Percentiles rank a stretch among this genome's conserved stretches.
Conservation (phyloP, 2,888 invertebrate genomes). For the Polyommatus icarus region DNA sequence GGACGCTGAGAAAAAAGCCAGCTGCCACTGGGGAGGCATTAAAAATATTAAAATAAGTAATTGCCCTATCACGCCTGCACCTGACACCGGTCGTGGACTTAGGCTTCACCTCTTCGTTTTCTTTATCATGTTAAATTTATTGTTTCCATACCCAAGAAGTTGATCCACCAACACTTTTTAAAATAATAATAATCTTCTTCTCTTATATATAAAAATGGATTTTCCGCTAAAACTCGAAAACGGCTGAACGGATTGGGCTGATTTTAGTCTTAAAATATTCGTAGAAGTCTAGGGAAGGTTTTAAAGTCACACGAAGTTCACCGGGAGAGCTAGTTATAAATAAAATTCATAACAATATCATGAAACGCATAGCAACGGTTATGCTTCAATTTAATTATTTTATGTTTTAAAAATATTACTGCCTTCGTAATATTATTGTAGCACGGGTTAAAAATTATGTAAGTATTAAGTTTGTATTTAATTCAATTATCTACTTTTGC, state of each 20-base stretch:
- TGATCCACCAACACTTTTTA: neutral
- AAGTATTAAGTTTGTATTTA: neutral
- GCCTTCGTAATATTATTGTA: neutral
- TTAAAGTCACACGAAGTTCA: too few species aligned
- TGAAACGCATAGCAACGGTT: neutral
- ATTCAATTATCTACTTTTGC: neutral
- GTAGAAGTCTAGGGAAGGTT: too few species aligned
- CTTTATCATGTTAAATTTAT: neutral
- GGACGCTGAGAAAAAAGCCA: conserved; percentile 50
- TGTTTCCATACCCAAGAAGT: neutral
- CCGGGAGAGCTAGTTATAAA: too few species aligned
- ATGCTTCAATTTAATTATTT: neutral
- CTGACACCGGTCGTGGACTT: conserved; percentile 53
- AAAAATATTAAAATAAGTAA: conserved; percentile 76
- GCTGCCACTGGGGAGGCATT: conserved; percentile 57
- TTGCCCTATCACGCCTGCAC: conserved; percentile 71
- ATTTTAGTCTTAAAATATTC: too few species aligned
- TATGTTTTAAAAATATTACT: neutral
- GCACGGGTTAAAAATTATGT: neutral
- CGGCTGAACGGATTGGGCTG: too few species aligned
- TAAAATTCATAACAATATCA: neutral
- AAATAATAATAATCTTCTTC: neutral
- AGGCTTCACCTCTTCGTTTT: conserved; percentile 36
- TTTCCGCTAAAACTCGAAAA: too few species aligned
- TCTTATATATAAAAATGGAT: too few species aligned